These are phyloP conservation scores for Hyperoodon ampullatus DNA, from an alignment of 2,113 vertebrate species.

Conservation along the genomic window DNA sequence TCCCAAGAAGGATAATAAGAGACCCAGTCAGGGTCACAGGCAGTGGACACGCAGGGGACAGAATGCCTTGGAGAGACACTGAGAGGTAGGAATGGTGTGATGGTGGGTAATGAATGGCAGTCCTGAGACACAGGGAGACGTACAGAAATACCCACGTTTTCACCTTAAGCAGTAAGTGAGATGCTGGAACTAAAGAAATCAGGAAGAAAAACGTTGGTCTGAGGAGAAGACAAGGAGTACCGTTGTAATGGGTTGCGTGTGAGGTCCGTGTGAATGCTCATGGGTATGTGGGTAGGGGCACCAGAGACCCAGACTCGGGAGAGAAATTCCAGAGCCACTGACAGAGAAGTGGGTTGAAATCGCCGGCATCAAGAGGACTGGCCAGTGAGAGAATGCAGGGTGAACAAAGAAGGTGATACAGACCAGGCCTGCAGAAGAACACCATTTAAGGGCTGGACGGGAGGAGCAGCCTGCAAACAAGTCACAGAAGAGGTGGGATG, in stretches of 20 bases:
- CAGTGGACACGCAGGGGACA: neutral
- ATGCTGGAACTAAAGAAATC: neutral
- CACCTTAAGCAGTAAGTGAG: neutral
- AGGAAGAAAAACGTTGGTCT: neutral
- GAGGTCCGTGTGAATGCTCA: too few relatives aligned
- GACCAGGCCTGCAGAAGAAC: neutral
- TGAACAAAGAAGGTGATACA: neutral
- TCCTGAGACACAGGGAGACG: neutral
- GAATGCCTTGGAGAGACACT: neutral
- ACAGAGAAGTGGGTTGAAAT: too few relatives aligned
- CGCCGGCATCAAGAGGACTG: neutral
- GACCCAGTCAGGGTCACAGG: too few relatives aligned
- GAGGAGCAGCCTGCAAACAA: too few relatives aligned
- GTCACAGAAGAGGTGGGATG: accelerated
- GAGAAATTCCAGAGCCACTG: neutral
- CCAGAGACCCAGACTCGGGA: neutral
- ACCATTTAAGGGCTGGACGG: neutral
- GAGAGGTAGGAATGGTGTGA: accelerated
- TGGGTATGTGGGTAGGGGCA: neutral
- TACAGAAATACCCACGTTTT: neutral
- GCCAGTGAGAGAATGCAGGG: accelerated
- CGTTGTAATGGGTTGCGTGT: accelerated
- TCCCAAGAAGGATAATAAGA: neutral
- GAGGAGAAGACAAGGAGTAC: neutral
- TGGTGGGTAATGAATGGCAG: neutral